Percentiles rank a stretch among this genome's conserved stretches.
phyloP scores from a whole-genome alignment of 2,113 vertebrate species.

The Nymphicus hollandicus region DNA sequence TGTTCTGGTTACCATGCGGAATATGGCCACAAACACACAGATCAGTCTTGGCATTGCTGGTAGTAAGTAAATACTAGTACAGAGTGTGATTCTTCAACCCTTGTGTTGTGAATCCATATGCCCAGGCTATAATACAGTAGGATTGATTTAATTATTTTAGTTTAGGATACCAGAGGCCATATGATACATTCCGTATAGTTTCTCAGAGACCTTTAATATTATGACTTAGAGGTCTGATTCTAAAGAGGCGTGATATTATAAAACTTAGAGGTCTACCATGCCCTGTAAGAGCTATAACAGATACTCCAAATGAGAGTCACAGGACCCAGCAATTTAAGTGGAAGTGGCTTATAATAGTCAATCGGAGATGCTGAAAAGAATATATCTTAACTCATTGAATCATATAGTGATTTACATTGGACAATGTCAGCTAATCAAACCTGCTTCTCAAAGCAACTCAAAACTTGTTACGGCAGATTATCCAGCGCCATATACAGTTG shows the following conservation, averaged over 20 bases:
- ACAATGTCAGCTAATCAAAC: neutral
- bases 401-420: neutral
- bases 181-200: neutral
- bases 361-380: neutral
- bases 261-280: neutral
- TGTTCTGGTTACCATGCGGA: neutral
- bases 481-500: neutral
- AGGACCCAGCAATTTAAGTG: neutral
- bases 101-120: neutral
- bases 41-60: neutral
- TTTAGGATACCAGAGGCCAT: neutral
- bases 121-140: neutral
- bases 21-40: neutral
- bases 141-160: neutral
- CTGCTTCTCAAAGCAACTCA: neutral
- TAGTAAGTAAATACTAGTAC: neutral
- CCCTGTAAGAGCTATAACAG: neutral
- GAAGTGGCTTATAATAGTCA: neutral
- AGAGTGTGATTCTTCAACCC: neutral
- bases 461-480: neutral
- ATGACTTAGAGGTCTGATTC: neutral
- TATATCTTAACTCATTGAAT: neutral
- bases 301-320: neutral
- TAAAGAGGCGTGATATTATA: neutral
- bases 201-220: neutral